Conservation (phyloP, 2,888 invertebrate genomes). For the Calameuta filiformis region DNA sequence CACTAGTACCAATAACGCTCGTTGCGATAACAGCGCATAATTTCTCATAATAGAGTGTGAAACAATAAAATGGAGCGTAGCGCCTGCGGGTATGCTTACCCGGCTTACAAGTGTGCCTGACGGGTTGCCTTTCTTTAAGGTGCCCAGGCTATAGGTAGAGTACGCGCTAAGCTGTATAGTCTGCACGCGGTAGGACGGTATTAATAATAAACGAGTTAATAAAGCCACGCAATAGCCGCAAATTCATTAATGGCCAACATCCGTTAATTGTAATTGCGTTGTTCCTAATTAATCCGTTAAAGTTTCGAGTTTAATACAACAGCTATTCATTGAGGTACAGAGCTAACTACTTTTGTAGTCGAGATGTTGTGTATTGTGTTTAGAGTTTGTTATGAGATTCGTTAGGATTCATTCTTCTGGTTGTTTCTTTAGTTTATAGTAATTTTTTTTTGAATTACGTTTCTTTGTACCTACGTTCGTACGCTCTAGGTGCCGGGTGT, state of each 20-base stretch:
- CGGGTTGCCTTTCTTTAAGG: not conserved
- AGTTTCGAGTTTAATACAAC: not conserved
- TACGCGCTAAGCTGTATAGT: not conserved
- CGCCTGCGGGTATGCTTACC: not conserved
- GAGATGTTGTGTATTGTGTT: not conserved
- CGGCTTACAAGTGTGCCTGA: not conserved
- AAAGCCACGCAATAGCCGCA: not conserved
- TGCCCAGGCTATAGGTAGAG: not conserved
- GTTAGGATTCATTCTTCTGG: not conserved
- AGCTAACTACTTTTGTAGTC: not conserved
- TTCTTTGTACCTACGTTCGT: not conserved
- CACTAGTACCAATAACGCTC: not conserved
- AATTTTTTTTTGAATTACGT: not conserved
- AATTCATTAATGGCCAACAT: slow-evolving; percentile 3
- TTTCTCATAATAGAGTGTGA: not conserved
- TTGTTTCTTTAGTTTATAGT: not conserved
- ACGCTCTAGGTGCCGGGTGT: not conserved
- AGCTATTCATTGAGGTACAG: not conserved
- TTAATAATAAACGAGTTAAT: slow-evolving; percentile 3
- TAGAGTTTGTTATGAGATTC: not conserved
- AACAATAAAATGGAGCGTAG: not conserved
- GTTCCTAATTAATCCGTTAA: slow-evolving; percentile 1
- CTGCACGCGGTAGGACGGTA: not conserved
- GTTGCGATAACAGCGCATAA: not conserved
- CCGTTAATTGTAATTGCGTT: slow-evolving; percentile 5